Conservation (phyloP, 2,888 invertebrate genomes). For the Cephus spinipes region DNA sequence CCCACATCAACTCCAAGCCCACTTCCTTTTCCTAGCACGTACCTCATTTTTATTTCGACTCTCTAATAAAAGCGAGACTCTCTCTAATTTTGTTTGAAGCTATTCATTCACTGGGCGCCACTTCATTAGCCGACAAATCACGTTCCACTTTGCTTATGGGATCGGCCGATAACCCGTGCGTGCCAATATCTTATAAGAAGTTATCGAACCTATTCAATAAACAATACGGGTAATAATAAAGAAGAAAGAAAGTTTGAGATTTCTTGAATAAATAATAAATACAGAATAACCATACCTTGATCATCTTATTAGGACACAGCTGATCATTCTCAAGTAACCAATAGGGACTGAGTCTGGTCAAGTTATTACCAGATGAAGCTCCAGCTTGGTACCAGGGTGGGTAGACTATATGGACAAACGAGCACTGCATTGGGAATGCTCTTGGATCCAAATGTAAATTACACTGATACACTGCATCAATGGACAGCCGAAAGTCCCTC, state of each 20-base stretch:
- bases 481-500: background rate
- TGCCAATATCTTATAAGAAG: background rate
- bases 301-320: background rate
- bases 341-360: background rate
- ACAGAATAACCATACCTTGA: background rate
- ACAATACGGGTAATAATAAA: background rate
- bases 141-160: slow-evolving; percentile 15
- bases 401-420: background rate
- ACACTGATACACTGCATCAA: background rate
- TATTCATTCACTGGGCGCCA: slow-evolving; percentile 33
- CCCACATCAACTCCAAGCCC: slow-evolving; percentile 14
- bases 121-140: slow-evolving; percentile 37
- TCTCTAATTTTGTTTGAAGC: slow-evolving; percentile 46
- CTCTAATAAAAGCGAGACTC: slow-evolving; percentile 45
- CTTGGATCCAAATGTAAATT: background rate
- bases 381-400: background rate
- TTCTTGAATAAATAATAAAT: background rate
- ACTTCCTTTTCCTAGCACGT: slow-evolving; percentile 50
- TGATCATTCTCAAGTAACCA: background rate
- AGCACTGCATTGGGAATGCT: background rate
- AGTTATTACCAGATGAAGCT: background rate
- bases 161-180: background rate
- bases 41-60: slow-evolving; percentile 55
- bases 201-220: background rate
- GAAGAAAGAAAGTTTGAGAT: background rate